These are phyloP conservation scores for Barnardius zonarius DNA, from an alignment of 2,113 vertebrate genomes.

Conservation along the genomic window DNA sequence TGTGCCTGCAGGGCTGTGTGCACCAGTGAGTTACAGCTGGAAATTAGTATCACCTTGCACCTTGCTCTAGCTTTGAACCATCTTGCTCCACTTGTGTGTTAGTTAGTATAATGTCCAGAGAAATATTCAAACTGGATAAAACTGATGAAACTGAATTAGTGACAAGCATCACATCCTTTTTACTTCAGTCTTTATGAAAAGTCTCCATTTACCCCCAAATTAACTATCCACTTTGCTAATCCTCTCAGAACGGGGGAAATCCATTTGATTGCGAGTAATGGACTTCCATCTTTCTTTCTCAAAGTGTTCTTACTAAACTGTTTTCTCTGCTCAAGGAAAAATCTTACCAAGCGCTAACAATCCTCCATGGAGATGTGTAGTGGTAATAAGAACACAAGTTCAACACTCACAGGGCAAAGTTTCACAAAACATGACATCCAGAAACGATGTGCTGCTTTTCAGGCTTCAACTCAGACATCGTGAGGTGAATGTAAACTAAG, in stretches of 20 bases:
- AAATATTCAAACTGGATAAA: background rate
- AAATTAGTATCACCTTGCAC: background rate
- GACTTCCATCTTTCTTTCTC: background rate
- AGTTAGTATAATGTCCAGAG: background rate
- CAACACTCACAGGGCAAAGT: background rate
- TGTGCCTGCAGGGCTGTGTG: accelerated
- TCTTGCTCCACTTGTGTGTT: background rate
- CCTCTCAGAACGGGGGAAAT: background rate
- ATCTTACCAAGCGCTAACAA: background rate
- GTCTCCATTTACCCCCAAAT: background rate
- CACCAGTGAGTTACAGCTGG: background rate
- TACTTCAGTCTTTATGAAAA: background rate
- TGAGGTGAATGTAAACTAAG: background rate
- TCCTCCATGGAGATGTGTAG: background rate
- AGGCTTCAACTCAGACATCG: background rate
- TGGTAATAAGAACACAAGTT: background rate
- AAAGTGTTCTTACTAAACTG: background rate
- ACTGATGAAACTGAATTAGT: background rate
- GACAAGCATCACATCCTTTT: background rate
- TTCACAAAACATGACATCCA: background rate
- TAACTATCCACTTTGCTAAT: background rate
- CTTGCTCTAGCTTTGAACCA: background rate
- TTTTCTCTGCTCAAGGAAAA: background rate
- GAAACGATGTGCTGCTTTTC: background rate
- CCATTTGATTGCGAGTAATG: background rate